phyloP scores from a whole-genome alignment of 2,113 vertebrate species.

The Misgurnus mizolepis region DNA sequence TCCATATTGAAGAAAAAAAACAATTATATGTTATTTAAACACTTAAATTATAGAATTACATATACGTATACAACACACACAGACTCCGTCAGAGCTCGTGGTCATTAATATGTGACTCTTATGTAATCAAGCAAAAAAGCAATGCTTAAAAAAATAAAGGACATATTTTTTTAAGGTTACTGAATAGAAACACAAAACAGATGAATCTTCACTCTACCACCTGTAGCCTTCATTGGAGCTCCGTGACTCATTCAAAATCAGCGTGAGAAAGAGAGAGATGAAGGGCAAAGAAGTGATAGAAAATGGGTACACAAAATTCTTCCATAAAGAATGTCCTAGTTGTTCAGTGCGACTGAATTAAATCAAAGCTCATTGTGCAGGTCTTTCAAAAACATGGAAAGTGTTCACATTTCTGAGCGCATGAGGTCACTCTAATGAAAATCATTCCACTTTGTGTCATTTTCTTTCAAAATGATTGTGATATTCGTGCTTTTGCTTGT shows the following conservation, averaged over 20 bases:
- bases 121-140: too few species aligned
- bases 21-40: too few species aligned
- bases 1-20: too few species aligned
- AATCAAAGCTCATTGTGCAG: neutral
- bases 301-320: too few species aligned
- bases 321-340: neutral
- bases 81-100: too few species aligned
- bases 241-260: neutral
- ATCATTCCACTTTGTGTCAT: neutral
- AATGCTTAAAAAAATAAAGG: too few species aligned
- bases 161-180: too few species aligned
- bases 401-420: neutral
- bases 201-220: too few species aligned
- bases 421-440: conserved; percentile 1
- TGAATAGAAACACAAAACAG: too few species aligned
- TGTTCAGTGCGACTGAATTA: neutral
- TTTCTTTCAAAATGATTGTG: conserved; percentile 11
- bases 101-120: too few species aligned
- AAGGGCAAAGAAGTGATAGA: neutral
- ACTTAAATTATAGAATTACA: too few species aligned
- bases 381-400: conserved; percentile 4
- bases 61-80: too few species aligned
- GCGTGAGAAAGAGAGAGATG: neutral
- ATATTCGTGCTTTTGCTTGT: neutral
- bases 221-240: neutral